Conservation (phyloP, 2,113 vertebrate genomes). For the Numida meleagris region DNA sequence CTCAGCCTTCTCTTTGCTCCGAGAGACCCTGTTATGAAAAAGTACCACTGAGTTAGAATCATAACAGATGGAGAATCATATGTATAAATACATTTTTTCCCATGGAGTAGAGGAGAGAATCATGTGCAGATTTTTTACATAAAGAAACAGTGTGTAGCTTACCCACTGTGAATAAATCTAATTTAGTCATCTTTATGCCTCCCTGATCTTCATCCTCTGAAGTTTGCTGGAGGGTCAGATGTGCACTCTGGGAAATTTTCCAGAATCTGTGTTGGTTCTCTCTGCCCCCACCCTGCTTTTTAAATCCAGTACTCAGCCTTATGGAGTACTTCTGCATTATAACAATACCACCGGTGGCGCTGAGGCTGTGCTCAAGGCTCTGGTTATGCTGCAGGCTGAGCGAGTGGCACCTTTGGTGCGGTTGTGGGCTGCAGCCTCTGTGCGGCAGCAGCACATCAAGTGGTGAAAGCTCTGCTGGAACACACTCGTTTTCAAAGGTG, state of each 20-base stretch:
- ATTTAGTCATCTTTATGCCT: conserved; percentile 76
- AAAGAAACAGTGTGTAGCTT: conserved; percentile 70
- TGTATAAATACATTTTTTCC: conserved; percentile 46
- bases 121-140: conserved; percentile 74
- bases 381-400: not conserved
- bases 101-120: conserved; percentile 48
- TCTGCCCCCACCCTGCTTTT: not conserved
- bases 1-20: not conserved
- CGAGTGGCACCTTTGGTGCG: not conserved
- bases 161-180: conserved; percentile 78
- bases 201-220: conserved; percentile 60
- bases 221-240: conserved; percentile 71
- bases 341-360: not conserved
- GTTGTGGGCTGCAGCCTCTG: conserved; percentile 13
- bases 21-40: not conserved
- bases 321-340: not conserved
- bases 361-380: not conserved
- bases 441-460: conserved; percentile 44
- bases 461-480: not conserved
- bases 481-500: not conserved
- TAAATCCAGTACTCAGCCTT: not conserved
- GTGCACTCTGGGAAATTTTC: conserved; percentile 60
- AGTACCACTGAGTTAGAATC: conserved; percentile 18
- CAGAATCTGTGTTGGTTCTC: conserved; percentile 9
- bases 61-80: conserved; percentile 56